Evolutionary conservation across 2,888 invertebrate species (phyloP), one percentile per base, ranked within the genome.

Genomic region (Lymantria monacha): DNA sequence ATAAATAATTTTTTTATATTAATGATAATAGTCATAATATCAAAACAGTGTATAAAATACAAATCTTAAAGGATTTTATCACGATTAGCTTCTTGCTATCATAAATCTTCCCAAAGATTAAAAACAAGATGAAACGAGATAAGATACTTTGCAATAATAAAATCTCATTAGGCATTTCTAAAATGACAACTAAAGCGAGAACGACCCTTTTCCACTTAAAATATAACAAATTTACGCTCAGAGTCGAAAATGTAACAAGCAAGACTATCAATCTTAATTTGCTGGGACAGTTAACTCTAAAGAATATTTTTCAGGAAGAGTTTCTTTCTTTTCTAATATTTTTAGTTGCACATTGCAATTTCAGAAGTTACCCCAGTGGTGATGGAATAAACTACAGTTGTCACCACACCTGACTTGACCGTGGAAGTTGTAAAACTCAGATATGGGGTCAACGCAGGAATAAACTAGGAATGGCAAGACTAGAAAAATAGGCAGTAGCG

Each of bases 191-290:
- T 59, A 46, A 46, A 61, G 42, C 52, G 55, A 49, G 48, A 52
- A 49, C 31, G 48, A 42, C 55, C 55, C 57, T 70, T 64, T 62
- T 55, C 56, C 51, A 57, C 56, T 61, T 59, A 66, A 69, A 71
- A 69, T 61, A 66, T 66, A 72, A 68, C 55, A 63, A 72, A 71
- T 68, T 66, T 56, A 51, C 57, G 61, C 54, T 57, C 49, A 52
- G 57, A 53, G 60, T 55, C 59, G 68, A 62, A 64, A 72, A 60
- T 62, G 61, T 63, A 58, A 61, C 73, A 63, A 59, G 64, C 70
- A 63, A 49, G 63, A 73, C 61, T 71, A 81, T 83, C 83, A 83
- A 82, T 83, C 83, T 81, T 79, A 77, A 84, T 83, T 83, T 75
- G 50, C 65, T 46, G 60, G 67, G 81, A 81, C 82, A 77, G 72